A percentile compares a stretch with the other conserved stretches of the same genome.
phyloP scores from a whole-genome alignment of 2,113 vertebrate genomes.

The Pachyramphus minor region DNA sequence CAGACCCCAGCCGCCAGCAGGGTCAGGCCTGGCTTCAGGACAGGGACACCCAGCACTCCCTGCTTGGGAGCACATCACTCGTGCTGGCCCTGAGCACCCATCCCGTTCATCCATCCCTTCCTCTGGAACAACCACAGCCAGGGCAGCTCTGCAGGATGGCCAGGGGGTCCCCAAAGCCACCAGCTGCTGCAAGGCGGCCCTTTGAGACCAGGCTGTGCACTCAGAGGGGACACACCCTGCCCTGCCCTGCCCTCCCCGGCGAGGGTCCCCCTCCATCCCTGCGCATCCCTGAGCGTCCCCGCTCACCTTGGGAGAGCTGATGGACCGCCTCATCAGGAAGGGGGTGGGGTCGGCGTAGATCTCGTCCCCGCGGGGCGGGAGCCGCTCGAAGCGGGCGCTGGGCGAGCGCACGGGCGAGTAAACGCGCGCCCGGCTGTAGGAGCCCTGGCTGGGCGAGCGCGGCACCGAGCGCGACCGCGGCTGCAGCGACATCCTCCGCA shows the following conservation, averaged over 20 bases:
- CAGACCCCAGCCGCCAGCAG: background rate
- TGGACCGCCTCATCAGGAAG: conserved; percentile 85
- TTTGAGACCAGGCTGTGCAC: accelerated
- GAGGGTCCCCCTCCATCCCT: background rate
- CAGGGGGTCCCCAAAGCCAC: background rate
- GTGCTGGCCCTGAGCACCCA: background rate
- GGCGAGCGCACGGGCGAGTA: conserved; percentile 88
- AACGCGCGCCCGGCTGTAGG: conserved; percentile 76
- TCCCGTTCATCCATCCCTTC: background rate
- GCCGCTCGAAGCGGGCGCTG: conserved; percentile 81
- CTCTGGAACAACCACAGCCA: background rate
- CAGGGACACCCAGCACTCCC: accelerated
- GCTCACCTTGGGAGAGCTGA: conserved; percentile 92
- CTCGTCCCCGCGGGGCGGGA: conserved; percentile 77
- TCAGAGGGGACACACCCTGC: background rate
- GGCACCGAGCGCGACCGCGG: conserved; percentile 92
- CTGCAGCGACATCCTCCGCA: conserved; percentile 87
- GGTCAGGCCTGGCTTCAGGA: background rate
- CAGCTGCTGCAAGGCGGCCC: background rate
- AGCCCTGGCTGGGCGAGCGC: conserved; percentile 86
- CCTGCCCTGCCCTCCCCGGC: accelerated
- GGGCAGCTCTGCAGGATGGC: background rate
- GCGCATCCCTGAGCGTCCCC: background rate
- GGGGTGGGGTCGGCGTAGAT: conserved; percentile 81
- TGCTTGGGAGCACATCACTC: background rate